phyloP scores from a whole-genome alignment of 2,113 vertebrate genomes.

The Neodon shergylaensis region DNA sequence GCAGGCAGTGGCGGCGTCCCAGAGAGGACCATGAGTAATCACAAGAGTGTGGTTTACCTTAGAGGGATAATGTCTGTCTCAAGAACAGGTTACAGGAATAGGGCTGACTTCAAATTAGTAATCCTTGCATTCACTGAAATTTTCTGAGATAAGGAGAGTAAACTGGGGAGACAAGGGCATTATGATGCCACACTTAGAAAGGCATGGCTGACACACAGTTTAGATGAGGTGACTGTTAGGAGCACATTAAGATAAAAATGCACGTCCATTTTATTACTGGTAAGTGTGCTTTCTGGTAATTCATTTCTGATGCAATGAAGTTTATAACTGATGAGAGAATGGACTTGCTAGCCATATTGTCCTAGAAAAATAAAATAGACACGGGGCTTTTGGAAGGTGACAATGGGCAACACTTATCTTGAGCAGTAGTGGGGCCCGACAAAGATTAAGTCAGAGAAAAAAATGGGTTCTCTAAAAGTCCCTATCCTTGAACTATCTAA shows the following conservation, averaged over 20 bases:
- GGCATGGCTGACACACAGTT: not conserved
- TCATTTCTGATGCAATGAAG: not conserved
- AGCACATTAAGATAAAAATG: not conserved
- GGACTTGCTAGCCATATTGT: not conserved
- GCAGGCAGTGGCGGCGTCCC: not conserved
- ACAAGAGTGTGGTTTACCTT: not conserved
- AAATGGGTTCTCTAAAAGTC: not conserved
- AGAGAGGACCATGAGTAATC: not conserved
- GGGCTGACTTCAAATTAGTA: not conserved
- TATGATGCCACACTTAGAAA: not conserved
- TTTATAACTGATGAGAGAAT: not conserved
- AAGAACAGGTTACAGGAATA: not conserved
- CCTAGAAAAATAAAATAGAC: not conserved
- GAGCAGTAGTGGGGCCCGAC: not conserved
- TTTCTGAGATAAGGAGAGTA: not conserved
- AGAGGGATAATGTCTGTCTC: not conserved
- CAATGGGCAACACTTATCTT: not conserved
- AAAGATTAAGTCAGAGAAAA: not conserved
- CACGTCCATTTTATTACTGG: not conserved
- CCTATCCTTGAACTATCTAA: not conserved
- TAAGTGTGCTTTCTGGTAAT: not conserved
- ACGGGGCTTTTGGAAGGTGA: not conserved
- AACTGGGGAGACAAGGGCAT: accelerated
- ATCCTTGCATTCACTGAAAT: not conserved
- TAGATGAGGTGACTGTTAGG: not conserved